Conservation (phyloP, 2,888 invertebrate genomes). For the Pediacus dermestoides region DNA sequence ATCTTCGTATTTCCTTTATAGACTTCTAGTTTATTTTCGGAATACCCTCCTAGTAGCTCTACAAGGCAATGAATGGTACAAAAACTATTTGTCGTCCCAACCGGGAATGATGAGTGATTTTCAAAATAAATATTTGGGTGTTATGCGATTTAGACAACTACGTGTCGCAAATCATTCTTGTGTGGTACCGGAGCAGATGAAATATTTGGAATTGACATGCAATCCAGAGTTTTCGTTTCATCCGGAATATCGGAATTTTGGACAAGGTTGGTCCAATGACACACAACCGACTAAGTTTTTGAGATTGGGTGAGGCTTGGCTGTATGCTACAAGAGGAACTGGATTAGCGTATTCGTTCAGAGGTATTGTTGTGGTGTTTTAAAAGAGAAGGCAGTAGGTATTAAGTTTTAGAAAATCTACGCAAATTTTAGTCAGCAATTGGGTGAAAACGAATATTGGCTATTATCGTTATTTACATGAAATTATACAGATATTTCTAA, state of each 20-base stretch:
- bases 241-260: neutral
- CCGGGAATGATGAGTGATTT: constrained; percentile 36
- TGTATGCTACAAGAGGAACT: neutral
- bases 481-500: too few relatives aligned
- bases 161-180: constrained; percentile 18
- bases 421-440: too few relatives aligned
- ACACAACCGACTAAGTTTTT: neutral
- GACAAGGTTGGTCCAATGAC: neutral
- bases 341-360: constrained; percentile 22
- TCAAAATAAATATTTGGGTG: constrained; percentile 35
- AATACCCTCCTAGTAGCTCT: constrained; percentile 27
- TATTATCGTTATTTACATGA: too few relatives aligned
- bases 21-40: constrained; percentile 27
- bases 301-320: neutral
- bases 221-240: constrained; percentile 11
- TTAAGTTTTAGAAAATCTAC: too few relatives aligned
- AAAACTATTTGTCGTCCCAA: constrained; percentile 23
- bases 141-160: constrained; percentile 33
- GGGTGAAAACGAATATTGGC: too few relatives aligned
- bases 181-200: constrained; percentile 22
- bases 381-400: too few relatives aligned
- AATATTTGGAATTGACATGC: constrained; percentile 27
- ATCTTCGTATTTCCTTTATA: constrained; percentile 20
- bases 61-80: constrained; percentile 36
- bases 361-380: too few relatives aligned